Base-by-base conservation (phyloP, 2,113 vertebrate species). In the Corydoras sp. region DNA sequence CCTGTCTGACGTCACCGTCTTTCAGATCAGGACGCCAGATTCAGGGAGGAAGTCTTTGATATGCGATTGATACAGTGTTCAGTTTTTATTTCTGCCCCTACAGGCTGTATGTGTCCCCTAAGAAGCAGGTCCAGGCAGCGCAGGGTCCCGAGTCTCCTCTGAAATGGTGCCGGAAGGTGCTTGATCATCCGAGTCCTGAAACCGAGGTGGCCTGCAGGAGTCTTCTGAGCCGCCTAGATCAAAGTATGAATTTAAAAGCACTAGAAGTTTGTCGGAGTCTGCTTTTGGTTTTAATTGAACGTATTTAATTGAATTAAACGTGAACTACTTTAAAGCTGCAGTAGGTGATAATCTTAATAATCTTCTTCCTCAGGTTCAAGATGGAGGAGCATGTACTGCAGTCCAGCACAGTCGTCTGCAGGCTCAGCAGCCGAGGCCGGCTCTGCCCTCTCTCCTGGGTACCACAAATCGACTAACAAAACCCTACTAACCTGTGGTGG, bases 401-500 rank as follows among this genome's bases (percentile, higher is more conserved):
- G 93, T 71, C 91, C 94, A 15, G 86, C 88, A 69, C 87, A 89
- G 68, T 83, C 83, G 72, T 66, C 84, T 0, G 76, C 85, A 72
- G 89, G 87, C 66, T 77, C 86, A 81, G 89, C 86, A 72, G 79
- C 85, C 73, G 93, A 94, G 78, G 72, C 89, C 81, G 86, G 88
- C 86, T 88, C 84, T 65, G 88, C 88, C 88, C 91, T 91, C 83
- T 93, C 93, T 86, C 91, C 94, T 76, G 93, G 93, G 92, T 92
- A 94, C 88, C 92, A 92, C 90, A 96, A 95, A 95, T 93, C 94
- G 79, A 93, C 94, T 96, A 95, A 94, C 92, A 96, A 95, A 95
- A 85, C 93, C 85, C 90, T 96, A 95, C 93, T 96, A 96, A 94
- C 94, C 86, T 93, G 92, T 93, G 94, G 92, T 92, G 92, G 83